phyloP scores from a whole-genome alignment of 1,140 invertebrate species.

The Drosophila sturtevanti region DNA sequence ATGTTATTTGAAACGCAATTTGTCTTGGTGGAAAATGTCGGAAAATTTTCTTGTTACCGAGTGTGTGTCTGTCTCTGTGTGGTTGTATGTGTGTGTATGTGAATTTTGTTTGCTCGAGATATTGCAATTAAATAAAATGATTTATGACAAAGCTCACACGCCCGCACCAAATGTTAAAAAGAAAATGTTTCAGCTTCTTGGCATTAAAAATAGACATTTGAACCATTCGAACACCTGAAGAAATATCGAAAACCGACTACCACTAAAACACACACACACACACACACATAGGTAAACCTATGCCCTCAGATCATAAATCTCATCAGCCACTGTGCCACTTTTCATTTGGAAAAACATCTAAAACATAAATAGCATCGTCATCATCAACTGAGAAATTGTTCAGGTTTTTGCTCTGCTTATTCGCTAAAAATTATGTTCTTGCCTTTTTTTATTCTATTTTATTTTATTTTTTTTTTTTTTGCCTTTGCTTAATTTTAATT shows the following conservation, averaged over 20 bases:
- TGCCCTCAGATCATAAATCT: constrained; percentile 60
- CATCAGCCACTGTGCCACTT: constrained; percentile 50
- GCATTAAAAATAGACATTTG: constrained; percentile 43
- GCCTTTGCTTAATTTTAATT: constrained; percentile 42
- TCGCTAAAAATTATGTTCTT: constrained; percentile 34
- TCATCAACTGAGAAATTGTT: constrained; percentile 44
- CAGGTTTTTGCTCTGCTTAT: constrained; percentile 37
- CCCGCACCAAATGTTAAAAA: constrained; percentile 47
- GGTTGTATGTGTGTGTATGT: constrained; percentile 32
- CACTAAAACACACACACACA: background rate
- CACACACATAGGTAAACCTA: constrained; percentile 28
- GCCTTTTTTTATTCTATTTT: constrained; percentile 45
- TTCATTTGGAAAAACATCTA: constrained; percentile 58
- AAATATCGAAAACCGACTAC: constrained; percentile 48
- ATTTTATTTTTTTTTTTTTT: constrained; percentile 36
- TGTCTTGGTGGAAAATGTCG: constrained; percentile 49
- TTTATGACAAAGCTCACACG: constrained; percentile 59
- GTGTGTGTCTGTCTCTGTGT: background rate
- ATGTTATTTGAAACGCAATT: constrained; percentile 65
- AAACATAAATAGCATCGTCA: constrained; percentile 39
- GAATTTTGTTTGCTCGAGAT: constrained; percentile 58
- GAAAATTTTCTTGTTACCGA: background rate
- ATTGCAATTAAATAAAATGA: constrained; percentile 75
- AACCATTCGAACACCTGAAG: constrained; percentile 61
- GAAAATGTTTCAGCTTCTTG: constrained; percentile 26